These are phyloP conservation scores for Podarcis raffonei DNA, from an alignment of 2,113 vertebrate species.

Conservation along the genomic window DNA sequence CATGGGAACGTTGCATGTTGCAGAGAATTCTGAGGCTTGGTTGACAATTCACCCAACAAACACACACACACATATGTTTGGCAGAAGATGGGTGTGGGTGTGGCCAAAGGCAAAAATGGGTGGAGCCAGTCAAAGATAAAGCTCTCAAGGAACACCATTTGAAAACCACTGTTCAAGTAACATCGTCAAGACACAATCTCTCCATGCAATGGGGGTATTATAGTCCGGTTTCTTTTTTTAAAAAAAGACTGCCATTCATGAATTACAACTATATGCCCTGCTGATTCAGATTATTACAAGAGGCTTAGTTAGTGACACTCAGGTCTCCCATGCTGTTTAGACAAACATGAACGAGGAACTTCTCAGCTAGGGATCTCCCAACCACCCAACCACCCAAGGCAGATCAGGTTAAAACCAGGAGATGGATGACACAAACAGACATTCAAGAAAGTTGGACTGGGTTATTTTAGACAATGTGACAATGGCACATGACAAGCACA, in stretches of 20 bases:
- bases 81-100: background rate
- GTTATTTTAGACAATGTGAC: background rate
- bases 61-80: background rate
- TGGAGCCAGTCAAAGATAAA: background rate
- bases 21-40: background rate
- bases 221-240: constrained; percentile 26
- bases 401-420: background rate
- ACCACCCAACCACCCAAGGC: background rate
- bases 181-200: constrained; percentile 5
- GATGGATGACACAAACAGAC: constrained; percentile 17
- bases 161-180: constrained; percentile 7
- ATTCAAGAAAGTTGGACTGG: constrained; percentile 1
- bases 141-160: background rate
- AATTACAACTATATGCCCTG: constrained; percentile 55
- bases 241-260: constrained; percentile 37
- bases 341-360: constrained; percentile 40
- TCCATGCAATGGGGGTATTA: constrained; percentile 28
- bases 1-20: background rate
- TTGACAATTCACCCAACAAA: background rate
- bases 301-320: constrained; percentile 61
- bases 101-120: background rate
- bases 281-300: constrained; percentile 34
- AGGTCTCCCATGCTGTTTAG: constrained; percentile 64
- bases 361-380: background rate
- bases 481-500: background rate